Evolutionary conservation across 2,113 vertebrate genomes (phyloP).

Genomic region (Ginglymostoma cirratum): DNA sequence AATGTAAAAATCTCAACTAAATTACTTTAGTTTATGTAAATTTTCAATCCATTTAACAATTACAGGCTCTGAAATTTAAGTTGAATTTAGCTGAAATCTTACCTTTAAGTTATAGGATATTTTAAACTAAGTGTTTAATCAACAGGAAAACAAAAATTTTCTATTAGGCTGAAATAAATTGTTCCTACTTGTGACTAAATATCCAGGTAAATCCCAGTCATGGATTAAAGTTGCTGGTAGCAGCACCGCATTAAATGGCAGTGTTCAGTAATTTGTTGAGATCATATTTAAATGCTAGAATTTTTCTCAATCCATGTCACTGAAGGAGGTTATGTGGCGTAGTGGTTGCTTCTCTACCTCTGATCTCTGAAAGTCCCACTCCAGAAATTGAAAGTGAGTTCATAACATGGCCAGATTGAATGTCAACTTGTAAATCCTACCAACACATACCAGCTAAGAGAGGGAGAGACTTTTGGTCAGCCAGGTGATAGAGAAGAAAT

Average conservation of each 20-base stretch:
- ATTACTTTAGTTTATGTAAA: neutral
- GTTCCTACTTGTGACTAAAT: neutral
- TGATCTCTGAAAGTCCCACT: too few species aligned
- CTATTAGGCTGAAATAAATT: neutral
- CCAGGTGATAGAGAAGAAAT: too few species aligned
- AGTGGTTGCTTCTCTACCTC: too few species aligned
- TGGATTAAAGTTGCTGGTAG: neutral
- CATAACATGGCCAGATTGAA: too few species aligned
- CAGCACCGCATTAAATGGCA: neutral
- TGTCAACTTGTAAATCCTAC: too few species aligned
- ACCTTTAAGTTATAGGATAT: neutral
- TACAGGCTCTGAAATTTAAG: neutral
- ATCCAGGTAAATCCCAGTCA: neutral
- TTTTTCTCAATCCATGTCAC: neutral
- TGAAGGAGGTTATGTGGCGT: too few species aligned
- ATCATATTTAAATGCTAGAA: neutral
- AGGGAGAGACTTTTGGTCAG: too few species aligned
- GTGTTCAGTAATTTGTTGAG: neutral
- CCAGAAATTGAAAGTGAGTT: too few species aligned
- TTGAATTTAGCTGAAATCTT: neutral
- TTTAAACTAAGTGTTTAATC: neutral
- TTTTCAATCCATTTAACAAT: neutral
- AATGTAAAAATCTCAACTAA: neutral
- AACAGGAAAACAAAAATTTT: neutral
- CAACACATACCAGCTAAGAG: too few species aligned